These are phyloP conservation scores for Nymphalis urticae DNA, from an alignment of 2,888 invertebrate genomes.

Conservation along the genomic window DNA sequence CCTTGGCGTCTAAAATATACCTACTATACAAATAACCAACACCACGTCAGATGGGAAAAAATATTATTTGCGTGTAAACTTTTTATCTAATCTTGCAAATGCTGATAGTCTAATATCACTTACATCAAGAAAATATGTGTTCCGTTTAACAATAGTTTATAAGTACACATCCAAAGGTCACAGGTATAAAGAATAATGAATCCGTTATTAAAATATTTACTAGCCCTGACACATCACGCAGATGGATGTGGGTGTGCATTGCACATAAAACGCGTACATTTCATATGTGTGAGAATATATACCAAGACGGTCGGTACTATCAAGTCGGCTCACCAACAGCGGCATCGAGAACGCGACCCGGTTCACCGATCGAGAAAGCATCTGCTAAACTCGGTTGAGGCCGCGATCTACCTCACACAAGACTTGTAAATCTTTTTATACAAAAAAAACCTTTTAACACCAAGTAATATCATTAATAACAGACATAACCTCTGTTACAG, in stretches of 20 bases:
- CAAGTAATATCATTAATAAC: constrained; percentile 27
- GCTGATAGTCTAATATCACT: background rate
- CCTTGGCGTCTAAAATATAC: constrained; percentile 32
- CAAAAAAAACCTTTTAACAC: constrained; percentile 17
- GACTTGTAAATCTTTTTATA: constrained; percentile 17
- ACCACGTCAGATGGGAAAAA: constrained; percentile 15
- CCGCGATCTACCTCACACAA: constrained; percentile 50
- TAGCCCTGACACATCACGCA: constrained; percentile 63
- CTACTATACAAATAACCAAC: constrained; percentile 27
- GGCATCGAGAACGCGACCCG: constrained; percentile 80
- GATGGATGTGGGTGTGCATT: constrained; percentile 51
- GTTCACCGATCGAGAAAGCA: constrained; percentile 80
- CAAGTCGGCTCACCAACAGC: constrained; percentile 49
- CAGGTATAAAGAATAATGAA: constrained; percentile 33
- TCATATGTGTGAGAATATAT: constrained; percentile 53
- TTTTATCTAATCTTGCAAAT: constrained; percentile 5
- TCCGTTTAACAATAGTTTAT: constrained; percentile 28
- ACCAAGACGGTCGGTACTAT: constrained; percentile 41
- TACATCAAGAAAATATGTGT: constrained; percentile 7
- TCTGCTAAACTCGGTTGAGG: constrained; percentile 82
- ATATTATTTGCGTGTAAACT: constrained; percentile 15
- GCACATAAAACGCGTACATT: constrained; percentile 40
- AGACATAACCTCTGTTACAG: constrained; percentile 37
- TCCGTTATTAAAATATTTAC: constrained; percentile 53
- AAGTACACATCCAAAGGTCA: constrained; percentile 28